phyloP scores from a whole-genome alignment of 2,113 vertebrate genomes.

The Shinisaurus crocodilurus region DNA sequence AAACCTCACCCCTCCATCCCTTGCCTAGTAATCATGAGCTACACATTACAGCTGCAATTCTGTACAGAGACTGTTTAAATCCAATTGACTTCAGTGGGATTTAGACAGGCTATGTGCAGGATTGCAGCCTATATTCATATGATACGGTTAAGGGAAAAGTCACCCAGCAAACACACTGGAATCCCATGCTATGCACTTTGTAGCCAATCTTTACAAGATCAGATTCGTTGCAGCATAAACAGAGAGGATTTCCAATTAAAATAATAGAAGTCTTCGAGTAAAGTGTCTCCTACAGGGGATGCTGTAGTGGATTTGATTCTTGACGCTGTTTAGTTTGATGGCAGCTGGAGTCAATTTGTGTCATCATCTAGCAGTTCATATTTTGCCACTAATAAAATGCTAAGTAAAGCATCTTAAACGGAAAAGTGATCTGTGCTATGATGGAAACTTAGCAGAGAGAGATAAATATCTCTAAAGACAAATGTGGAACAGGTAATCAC shows the following conservation, averaged over 20 bases:
- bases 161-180: neutral
- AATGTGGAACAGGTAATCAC: neutral
- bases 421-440: neutral
- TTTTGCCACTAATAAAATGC: neutral
- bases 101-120: neutral
- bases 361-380: neutral
- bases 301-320: neutral
- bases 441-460: neutral
- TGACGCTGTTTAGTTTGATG: neutral
- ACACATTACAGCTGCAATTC: neutral
- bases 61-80: neutral
- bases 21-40: neutral
- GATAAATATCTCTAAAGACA: conserved; percentile 7
- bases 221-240: neutral
- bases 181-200: neutral
- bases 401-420: neutral
- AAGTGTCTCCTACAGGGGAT: neutral
- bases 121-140: neutral
- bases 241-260: neutral
- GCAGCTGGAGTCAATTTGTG: neutral
- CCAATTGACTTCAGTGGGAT: neutral
- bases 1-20: neutral
- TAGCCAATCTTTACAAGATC: neutral
- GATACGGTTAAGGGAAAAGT: neutral
- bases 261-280: conserved; percentile 6